A percentile compares a stretch with the other conserved stretches of the same genome.
Evolutionary conservation across 2,113 vertebrate species (phyloP).

Genomic region (Rhabdornis inornatus): DNA sequence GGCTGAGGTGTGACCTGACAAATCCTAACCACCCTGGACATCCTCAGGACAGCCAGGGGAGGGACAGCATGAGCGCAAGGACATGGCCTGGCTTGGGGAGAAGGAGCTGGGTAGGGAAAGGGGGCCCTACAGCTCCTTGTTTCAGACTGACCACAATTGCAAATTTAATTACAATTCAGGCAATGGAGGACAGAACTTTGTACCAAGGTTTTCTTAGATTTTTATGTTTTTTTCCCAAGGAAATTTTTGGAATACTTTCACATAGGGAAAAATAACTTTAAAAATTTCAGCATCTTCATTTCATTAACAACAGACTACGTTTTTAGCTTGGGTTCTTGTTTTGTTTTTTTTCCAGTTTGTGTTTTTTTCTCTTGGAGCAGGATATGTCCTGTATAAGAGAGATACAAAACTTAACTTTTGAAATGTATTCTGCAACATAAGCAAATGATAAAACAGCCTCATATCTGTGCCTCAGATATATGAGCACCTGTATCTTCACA

Average conservation of each 20-base stretch:
- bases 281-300: not conserved
- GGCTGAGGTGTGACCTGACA: slow-evolving; percentile 77
- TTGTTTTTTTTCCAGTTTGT: too few species aligned
- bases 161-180: not conserved
- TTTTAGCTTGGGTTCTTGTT: not conserved
- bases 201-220: not conserved
- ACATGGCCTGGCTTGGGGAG: not conserved
- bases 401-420: not conserved
- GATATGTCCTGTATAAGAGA: rapidly evolving
- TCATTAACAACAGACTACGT: not conserved
- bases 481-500: not conserved
- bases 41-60: slow-evolving; percentile 41
- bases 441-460: not conserved
- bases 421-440: not conserved
- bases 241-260: not conserved
- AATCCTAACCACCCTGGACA: slow-evolving; percentile 81
- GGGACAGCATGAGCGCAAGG: rapidly evolving
- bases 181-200: not conserved
- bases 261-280: not conserved
- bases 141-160: not conserved
- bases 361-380: rapidly evolving
- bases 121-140: slow-evolving; percentile 9
- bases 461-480: not conserved
- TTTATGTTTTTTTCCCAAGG: not conserved
- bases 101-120: not conserved